These are phyloP conservation scores for Dasypus novemcinctus DNA, from an alignment of 2,113 vertebrate genomes.

Conservation along the genomic window DNA sequence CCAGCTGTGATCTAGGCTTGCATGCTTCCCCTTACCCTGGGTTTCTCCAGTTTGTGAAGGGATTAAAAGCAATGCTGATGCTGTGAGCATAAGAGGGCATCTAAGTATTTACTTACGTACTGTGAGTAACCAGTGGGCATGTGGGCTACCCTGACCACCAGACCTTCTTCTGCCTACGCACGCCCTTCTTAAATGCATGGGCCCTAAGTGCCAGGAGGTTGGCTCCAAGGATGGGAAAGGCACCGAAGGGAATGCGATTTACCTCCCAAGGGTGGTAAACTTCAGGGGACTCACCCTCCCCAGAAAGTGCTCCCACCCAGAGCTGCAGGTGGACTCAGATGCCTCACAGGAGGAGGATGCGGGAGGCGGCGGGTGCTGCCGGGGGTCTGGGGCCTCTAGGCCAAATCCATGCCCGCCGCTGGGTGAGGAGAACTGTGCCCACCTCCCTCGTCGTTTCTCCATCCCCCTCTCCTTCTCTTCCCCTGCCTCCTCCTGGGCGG, in stretches of 20 bases:
- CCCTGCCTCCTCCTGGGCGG: not conserved
- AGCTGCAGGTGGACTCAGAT: not conserved
- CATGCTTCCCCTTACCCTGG: not conserved
- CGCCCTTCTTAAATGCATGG: not conserved
- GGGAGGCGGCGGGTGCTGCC: not conserved
- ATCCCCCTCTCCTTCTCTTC: not conserved
- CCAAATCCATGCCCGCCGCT: fast-evolving
- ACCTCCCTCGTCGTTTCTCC: not conserved
- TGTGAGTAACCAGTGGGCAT: not conserved
- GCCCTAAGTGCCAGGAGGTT: not conserved
- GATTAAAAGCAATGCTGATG: not conserved
- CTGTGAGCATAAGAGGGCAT: not conserved
- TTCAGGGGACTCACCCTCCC: not conserved
- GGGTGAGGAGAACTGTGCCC: not conserved
- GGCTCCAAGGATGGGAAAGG: not conserved
- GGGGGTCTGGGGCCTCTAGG: not conserved
- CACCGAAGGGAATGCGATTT: not conserved
- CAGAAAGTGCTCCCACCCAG: not conserved
- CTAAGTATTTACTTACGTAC: not conserved
- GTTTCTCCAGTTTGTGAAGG: not conserved
- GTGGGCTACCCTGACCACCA: not conserved
- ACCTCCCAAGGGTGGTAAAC: not conserved
- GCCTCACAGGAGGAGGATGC: not conserved
- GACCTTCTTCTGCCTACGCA: not conserved
- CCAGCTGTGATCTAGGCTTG: not conserved